Conservation (phyloP, 1,140 invertebrate species). For the Meloidogyne hapla region DNA sequence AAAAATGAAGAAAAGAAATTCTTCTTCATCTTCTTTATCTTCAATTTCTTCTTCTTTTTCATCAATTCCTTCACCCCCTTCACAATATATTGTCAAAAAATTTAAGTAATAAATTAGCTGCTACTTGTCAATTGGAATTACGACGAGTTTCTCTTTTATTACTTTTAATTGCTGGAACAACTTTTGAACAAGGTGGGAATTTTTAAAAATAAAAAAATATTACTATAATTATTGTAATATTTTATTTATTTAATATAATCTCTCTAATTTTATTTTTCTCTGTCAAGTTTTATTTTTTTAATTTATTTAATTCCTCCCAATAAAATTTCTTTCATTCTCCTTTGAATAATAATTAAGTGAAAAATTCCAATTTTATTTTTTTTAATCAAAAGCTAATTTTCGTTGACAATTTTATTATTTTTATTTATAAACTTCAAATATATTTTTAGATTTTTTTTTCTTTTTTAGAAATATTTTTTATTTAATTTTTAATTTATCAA, state of each 20-base stretch:
- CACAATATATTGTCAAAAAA: not conserved
- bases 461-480: not conserved
- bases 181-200: not conserved
- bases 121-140: not conserved
- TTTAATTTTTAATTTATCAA: no score
- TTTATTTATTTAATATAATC: no score
- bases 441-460: no score
- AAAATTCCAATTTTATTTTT: no score
- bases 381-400: no score
- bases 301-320: no score
- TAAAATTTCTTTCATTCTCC: no score
- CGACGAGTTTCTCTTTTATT: not conserved
- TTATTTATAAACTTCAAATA: no score
- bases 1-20: not conserved
- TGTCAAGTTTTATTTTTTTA: no score
- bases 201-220: no score
- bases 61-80: not conserved
- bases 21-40: not conserved
- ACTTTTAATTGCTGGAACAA: constrained; percentile 1
- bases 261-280: not conserved
- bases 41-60: not conserved
- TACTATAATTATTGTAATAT: no score
- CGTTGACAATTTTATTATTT: not conserved
- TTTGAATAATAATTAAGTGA: no score
- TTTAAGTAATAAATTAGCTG: not conserved